Base-by-base conservation (phyloP, 2,888 invertebrate species). In the Acanthopleura granulata region DNA sequence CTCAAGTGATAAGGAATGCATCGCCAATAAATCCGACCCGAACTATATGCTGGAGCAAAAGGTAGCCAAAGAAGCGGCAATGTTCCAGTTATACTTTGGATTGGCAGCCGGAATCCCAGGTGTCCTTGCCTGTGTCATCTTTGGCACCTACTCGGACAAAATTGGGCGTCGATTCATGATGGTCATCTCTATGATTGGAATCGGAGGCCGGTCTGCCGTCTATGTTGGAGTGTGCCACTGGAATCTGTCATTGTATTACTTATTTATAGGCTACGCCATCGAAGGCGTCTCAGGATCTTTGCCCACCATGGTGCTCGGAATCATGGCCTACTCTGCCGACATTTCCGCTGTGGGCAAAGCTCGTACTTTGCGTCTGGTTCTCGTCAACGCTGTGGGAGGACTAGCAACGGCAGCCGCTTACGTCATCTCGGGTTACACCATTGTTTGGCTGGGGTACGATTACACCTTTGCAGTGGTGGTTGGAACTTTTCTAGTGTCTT, bases 231-330 rank as follows among this genome's bases (percentile, higher is more conserved):
- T 80, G 12, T 66, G 66, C 29, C 66, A 66, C 25, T 66, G 22
- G 27, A 27, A 66, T 18, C 29, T 66, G 22, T 16, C 66, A 27
- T 22, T 66, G 16, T 66, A 66, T 27, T 66, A 66, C 66, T 27
- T 66, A 1, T 66, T 6, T 27, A 76, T 78, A 25, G 78, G 76
- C 16, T 73, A 74, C 57, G 70, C 78, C 49, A 22, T 82, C 0
- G 81, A 83, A 49, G 84, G 81, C 0, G 18, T 75, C 1, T 80
- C 80, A 15, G 84, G 83, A 0, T 77, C 78, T 18, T 74, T 78
- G 72, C 76, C 76, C 62, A 77, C 75, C 12, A 71, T 80, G 22
- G 51, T 83, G 14, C 74, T 79, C 6, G 81, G 77, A 9, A 69
- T 76, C 18, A 78, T 82, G 61, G 77, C 81, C 9, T 79, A 80